Evolutionary conservation across 2,797 vertebrate species (phyloP).

Genomic region (Cirrhinus molitorella): DNA sequence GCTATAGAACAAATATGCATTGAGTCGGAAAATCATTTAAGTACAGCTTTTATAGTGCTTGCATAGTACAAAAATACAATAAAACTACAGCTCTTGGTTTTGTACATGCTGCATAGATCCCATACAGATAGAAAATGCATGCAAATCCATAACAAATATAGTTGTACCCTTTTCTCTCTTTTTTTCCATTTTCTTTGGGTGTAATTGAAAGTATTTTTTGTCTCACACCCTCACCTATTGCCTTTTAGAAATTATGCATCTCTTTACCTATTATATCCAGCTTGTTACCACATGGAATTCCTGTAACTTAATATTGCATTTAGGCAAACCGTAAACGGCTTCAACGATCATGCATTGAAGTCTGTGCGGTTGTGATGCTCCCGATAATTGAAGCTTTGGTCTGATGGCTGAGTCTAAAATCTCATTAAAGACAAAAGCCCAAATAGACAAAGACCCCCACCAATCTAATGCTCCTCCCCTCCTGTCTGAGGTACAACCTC

Average conservation of each 20-base stretch:
- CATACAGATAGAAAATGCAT: background rate
- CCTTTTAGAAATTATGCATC: background rate
- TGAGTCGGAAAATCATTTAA: background rate
- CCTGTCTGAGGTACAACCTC: constrained; percentile 47
- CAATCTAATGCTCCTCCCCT: constrained; percentile 19
- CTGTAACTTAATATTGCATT: constrained; percentile 1
- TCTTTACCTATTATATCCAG: background rate
- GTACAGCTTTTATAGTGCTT: background rate
- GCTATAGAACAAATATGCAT: background rate
- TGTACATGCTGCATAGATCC: background rate
- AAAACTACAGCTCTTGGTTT: background rate
- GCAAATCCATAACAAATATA: background rate
- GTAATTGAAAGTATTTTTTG: background rate
- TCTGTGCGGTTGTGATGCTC: background rate
- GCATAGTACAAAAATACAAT: background rate
- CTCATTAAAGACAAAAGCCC: constrained; percentile 33
- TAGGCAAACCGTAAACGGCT: background rate
- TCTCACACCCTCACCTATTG: background rate
- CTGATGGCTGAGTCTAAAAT: constrained; percentile 19
- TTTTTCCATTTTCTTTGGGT: background rate
- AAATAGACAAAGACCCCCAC: constrained; percentile 27
- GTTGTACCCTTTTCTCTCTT: background rate
- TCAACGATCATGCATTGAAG: background rate
- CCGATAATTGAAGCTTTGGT: background rate
- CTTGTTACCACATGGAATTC: background rate